Base-by-base conservation (phyloP, 2,888 invertebrate species). In the Chymomyza procnemis region DNA sequence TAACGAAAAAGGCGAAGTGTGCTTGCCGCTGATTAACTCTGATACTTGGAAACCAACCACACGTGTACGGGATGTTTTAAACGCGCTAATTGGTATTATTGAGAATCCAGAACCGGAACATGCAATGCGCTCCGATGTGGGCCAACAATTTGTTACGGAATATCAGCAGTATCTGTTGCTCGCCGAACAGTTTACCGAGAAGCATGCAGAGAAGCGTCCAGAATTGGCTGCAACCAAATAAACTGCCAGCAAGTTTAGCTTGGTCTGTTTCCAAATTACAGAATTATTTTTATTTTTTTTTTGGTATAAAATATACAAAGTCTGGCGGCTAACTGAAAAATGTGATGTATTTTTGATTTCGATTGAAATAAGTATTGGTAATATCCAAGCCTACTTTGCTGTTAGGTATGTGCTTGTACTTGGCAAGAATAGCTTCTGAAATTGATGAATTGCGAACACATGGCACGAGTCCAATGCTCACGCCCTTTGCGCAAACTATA, bases 41-140 rank as follows among this genome's bases (percentile, higher is more conserved):
- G 99, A 99, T 91, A 98, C 99, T 92, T 99, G 99, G 99, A 99
- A 99, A 92, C 99, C 99, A 63, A 99, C 99, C 64, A 99, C 99
- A 18, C 98, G 98, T 93, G 98, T 98, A 82, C 98, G 99, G 92
- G 99, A 99, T 95, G 99, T 99, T 67, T 96, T 99, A 88, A 97
- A 98, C 93, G 96, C 99, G n/a, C 92, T 99, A 89, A 95, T 99
- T 84, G 96, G 97, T 34, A 93, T 99, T 90, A 97, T 99, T 22
- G 97, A 99, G 90, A 98, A 99, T 90, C 99, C 99, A 0, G 99
- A 99, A 90, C 99, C 99, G 1, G 99, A 99, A 89, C 99, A 99
- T 92, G 99, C 99, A 0, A 92, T 99, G 69, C 94, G 99, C 80
- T 97, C 97, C 22, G 99, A 99, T 90, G 92, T 99, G 85, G 99